Percentiles rank a stretch among this genome's conserved stretches.
Evolutionary conservation across 2,888 invertebrate genomes (phyloP).

Genomic region (Cerceris ruficornis): DNA sequence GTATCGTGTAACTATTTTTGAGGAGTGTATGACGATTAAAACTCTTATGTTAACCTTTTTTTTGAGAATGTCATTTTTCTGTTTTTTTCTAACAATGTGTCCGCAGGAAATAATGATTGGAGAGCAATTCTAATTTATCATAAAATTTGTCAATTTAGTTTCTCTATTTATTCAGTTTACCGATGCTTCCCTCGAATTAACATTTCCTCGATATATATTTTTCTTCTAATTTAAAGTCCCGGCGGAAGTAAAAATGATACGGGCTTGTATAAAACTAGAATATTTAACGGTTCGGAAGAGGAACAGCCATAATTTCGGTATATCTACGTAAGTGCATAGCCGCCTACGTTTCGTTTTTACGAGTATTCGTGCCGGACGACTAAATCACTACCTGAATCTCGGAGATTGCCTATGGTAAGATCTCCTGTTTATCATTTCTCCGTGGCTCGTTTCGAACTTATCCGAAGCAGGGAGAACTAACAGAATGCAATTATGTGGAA

Average conservation of each 20-base stretch:
- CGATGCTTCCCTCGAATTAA: constrained; percentile 24
- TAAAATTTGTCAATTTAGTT: constrained; percentile 12
- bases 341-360: constrained; percentile 19
- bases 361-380: constrained; percentile 23
- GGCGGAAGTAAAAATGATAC: constrained; percentile 36
- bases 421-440: constrained; percentile 9
- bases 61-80: no score
- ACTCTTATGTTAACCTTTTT: no score
- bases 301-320: constrained; percentile 14
- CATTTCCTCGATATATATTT: constrained; percentile 17
- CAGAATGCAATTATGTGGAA: constrained; percentile 43
- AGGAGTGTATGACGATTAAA: no score
- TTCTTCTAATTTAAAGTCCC: constrained; percentile 31
- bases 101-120: not conserved
- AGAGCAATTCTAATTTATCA: not conserved
- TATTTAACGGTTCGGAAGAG: constrained; percentile 19
- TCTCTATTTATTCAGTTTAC: not conserved
- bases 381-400: constrained; percentile 28
- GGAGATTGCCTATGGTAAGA: not conserved
- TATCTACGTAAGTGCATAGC: constrained; percentile 27
- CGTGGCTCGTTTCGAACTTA: not conserved
- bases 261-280: constrained; percentile 25
- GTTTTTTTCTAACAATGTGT: no score
- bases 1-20: no score
- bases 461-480: constrained; percentile 7